Conservation (phyloP, 2,888 invertebrate species). For the Deilephila porcellus region DNA sequence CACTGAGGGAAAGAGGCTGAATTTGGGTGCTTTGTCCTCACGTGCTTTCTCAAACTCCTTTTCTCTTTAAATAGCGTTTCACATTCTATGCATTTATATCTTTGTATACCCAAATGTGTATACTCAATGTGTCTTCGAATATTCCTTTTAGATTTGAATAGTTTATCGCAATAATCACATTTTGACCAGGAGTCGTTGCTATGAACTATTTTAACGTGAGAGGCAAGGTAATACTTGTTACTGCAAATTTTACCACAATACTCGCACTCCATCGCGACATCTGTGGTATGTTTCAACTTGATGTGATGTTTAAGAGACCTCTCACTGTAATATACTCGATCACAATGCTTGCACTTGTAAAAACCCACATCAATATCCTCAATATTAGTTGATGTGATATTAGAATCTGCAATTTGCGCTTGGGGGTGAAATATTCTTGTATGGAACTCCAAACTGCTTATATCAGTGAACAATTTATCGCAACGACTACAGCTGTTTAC, state of each 20-base stretch:
- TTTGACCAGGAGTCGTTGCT: slow-evolving; percentile 61
- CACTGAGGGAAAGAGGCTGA: slow-evolving; percentile 70
- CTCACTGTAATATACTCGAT: slow-evolving; percentile 67
- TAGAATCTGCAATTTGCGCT: slow-evolving; percentile 65
- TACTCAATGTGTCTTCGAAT: slow-evolving; percentile 72
- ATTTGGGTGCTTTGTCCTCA: slow-evolving; percentile 68
- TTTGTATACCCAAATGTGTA: slow-evolving; percentile 70
- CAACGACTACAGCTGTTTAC: slow-evolving; percentile 66
- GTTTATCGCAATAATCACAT: slow-evolving; percentile 74
- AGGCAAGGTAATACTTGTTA: slow-evolving; percentile 71
- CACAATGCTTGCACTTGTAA: slow-evolving; percentile 64
- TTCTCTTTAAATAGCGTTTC: slow-evolving; percentile 75
- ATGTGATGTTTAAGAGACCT: slow-evolving; percentile 71
- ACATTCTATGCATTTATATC: slow-evolving; percentile 73
- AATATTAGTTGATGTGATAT: slow-evolving; percentile 57
- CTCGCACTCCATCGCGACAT: slow-evolving; percentile 63
- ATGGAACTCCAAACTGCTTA: slow-evolving; percentile 71
- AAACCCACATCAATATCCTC: slow-evolving; percentile 49
- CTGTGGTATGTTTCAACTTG: slow-evolving; percentile 68
- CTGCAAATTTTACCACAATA: slow-evolving; percentile 67
- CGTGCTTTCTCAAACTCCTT: slow-evolving; percentile 70
- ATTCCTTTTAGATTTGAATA: slow-evolving; percentile 72
- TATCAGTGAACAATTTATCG: slow-evolving; percentile 71
- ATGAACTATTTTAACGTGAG: slow-evolving; percentile 72
- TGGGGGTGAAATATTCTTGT: slow-evolving; percentile 70